phyloP scores from a whole-genome alignment of 1,140 invertebrate genomes.

The Geopemphigus sp. region DNA sequence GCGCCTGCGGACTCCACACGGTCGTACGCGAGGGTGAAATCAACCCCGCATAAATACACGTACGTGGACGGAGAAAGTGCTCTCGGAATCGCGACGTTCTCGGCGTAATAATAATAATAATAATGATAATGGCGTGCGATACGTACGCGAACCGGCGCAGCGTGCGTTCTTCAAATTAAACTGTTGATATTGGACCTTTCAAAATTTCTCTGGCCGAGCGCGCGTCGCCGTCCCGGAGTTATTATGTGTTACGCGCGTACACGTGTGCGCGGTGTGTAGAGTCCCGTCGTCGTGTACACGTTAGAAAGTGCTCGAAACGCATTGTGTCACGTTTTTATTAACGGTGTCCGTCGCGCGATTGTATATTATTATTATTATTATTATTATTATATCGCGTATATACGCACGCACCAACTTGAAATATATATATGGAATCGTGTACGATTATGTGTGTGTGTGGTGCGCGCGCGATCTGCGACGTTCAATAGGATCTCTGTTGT shows the following conservation, averaged over 20 bases:
- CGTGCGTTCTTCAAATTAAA: slow-evolving; percentile 31
- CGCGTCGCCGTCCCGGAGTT: neutral
- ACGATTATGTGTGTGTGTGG: neutral
- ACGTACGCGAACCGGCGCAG: neutral
- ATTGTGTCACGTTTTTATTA: neutral
- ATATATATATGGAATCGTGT: neutral
- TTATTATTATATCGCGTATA: too few relatives aligned
- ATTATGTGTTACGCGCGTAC: neutral
- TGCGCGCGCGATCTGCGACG: neutral
- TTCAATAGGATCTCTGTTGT: too few relatives aligned
- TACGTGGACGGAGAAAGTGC: neutral
- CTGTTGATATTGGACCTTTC: slow-evolving; percentile 40
- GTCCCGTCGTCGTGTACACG: too few relatives aligned
- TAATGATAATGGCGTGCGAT: too few relatives aligned
- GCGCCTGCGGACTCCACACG: too few relatives aligned
- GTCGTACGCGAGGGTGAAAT: too few relatives aligned
- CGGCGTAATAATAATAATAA: too few relatives aligned
- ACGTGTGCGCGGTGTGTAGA: too few relatives aligned
- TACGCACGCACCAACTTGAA: too few relatives aligned
- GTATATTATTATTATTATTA: neutral
- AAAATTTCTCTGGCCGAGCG: slow-evolving; percentile 14
- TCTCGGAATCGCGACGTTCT: neutral
- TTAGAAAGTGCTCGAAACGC: slow-evolving; percentile 4
- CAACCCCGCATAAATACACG: too few relatives aligned
- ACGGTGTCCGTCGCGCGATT: neutral